Evolutionary conservation across 2,113 vertebrate species (phyloP).

Genomic region (Empidonax alnorum): DNA sequence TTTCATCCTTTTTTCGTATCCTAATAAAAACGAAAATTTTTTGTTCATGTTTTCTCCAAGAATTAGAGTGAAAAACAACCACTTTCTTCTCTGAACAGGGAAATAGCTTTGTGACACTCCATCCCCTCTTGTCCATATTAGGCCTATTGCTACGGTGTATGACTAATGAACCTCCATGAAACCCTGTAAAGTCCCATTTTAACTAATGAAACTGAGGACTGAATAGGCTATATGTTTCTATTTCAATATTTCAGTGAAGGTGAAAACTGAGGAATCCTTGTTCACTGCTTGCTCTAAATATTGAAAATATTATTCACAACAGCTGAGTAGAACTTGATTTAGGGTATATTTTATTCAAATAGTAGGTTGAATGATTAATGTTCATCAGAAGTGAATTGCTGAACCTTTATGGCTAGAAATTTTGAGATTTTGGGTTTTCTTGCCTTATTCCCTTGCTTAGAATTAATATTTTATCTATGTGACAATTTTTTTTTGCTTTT

Average conservation of each 20-base stretch:
- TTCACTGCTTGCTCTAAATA: neutral
- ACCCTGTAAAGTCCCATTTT: neutral
- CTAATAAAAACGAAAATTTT: neutral
- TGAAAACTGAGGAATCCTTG: neutral
- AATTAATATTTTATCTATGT: neutral
- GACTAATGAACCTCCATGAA: neutral
- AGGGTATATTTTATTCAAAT: neutral
- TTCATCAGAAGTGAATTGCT: neutral
- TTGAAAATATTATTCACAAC: neutral
- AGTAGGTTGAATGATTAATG: neutral
- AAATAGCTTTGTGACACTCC: neutral
- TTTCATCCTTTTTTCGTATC: neutral
- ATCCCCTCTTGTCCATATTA: neutral
- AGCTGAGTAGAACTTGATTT: neutral
- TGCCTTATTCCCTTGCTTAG: neutral
- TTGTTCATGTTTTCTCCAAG: neutral
- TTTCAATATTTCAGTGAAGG: neutral
- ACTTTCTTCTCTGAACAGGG: neutral
- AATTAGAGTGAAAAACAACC: neutral
- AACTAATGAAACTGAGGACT: neutral
- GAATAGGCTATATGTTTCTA: neutral
- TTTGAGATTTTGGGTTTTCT: neutral
- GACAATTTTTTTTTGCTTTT: neutral
- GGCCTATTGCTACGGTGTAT: neutral
- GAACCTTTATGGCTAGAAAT: neutral